Evolutionary conservation across 2,888 invertebrate species (phyloP), one percentile per base, ranked within the genome.

Genomic region (Cheilosia impressa): DNA sequence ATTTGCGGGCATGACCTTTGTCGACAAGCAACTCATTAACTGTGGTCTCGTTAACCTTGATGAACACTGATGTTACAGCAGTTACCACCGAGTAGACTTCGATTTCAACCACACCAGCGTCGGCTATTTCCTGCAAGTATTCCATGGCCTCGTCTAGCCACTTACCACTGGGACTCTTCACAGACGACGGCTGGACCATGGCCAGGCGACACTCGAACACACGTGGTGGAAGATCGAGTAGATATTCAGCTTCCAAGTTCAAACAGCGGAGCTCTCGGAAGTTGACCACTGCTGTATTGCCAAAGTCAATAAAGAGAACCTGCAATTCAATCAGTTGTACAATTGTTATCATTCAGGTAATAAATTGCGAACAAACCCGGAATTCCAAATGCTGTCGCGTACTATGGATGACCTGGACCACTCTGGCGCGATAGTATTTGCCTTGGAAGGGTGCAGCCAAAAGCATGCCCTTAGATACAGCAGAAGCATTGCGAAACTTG

Each of bases 271-370:
- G 87, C 77, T 93, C 93, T 62, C 92, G 89, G 65, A 90, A 87
- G 65, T 90, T 89, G 41, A 95, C 92, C 52, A 92, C 91, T 0
- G 92, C 93, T 19, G 90, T 92, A 88, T 95, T 94, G 17, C 98
- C 98, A 91, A 94, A 96, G 92, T 98, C 98, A 65, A 98, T 94
- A 90, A 95, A 97, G 66, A 94, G 93, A 4, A 97, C 94, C 94
- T 96, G 90, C 38, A 90, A 90, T 15, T n/a, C 4, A 50, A 24
- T n/a, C 38, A 50, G 22, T 41, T 62, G 22, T 63, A 15, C 1
- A 27, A 5, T 17, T 22, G 6, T 6, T 17, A 19, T 19, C 10
- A 17, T n/a, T 9, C n/a, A 9, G 3, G n/a, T n/a, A n/a, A 13
- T 13, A 5, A 7, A 41, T 41, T 63, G n/a, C 17, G 50, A 53